Conservation (phyloP, 2,888 invertebrate genomes). For the Didymodactylos carnosus region DNA sequence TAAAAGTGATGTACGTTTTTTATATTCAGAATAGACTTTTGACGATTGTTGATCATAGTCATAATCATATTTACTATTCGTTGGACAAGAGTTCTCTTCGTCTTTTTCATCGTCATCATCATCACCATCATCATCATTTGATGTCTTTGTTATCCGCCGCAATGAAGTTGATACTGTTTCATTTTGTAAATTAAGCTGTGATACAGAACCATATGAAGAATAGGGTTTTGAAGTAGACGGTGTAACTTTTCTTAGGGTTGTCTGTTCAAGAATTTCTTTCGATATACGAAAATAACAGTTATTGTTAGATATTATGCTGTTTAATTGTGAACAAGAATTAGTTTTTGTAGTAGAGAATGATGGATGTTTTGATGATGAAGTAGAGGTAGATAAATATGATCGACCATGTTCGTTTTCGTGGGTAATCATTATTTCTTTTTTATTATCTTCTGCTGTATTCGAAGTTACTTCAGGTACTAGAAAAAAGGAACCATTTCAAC, state of each 20-base stretch:
- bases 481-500: not conserved
- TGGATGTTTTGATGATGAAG: too few species aligned
- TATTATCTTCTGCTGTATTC: too few species aligned
- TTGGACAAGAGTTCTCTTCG: too few species aligned
- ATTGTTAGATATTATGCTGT: too few species aligned
- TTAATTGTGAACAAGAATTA: too few species aligned
- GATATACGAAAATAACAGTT: not conserved
- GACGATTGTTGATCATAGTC: not conserved
- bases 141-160: not conserved
- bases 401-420: too few species aligned
- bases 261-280: too few species aligned
- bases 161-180: not conserved
- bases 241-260: not conserved
- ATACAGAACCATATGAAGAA: not conserved
- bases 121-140: not conserved
- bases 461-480: not conserved
- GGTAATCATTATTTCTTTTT: too few species aligned
- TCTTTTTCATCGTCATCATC: too few species aligned
- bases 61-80: not conserved
- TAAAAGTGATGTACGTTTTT: not conserved
- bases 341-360: too few species aligned
- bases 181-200: not conserved
- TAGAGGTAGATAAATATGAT: too few species aligned
- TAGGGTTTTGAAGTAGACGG: not conserved
- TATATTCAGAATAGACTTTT: not conserved